Evolutionary conservation across 2,888 invertebrate species (phyloP).

Genomic region (Adineta ricciae): DNA sequence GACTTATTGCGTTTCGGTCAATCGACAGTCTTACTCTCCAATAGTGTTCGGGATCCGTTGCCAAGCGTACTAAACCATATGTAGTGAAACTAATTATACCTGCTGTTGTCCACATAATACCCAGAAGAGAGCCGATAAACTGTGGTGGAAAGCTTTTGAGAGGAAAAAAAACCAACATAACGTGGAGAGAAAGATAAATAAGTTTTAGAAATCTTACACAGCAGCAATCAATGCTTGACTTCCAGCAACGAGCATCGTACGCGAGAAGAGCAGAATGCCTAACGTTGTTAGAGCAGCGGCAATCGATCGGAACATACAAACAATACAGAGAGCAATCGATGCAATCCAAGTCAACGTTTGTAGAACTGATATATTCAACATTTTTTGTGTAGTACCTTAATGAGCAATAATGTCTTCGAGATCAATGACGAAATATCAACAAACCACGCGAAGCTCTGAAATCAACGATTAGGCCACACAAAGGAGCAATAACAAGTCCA

Average conservation of each 20-base stretch:
- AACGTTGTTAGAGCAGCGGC: neutral
- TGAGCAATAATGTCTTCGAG: neutral
- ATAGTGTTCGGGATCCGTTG: neutral
- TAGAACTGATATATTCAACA: neutral
- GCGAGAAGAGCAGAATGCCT: neutral
- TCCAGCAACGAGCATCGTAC: neutral
- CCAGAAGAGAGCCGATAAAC: neutral
- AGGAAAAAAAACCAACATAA: neutral
- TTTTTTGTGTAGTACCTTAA: constrained; percentile 9
- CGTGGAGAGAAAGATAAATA: neutral
- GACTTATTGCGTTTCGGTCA: no score
- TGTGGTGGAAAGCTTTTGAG: neutral
- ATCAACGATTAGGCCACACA: neutral
- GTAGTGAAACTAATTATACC: neutral
- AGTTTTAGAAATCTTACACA: neutral
- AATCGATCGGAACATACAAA: neutral
- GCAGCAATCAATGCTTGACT: neutral
- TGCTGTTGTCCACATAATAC: neutral
- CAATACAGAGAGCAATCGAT: neutral
- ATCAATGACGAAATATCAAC: neutral
- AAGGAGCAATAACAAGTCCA: neutral
- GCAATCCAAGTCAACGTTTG: neutral
- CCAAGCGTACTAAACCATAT: neutral
- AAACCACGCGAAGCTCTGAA: neutral
- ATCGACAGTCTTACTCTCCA: neutral